Evolutionary conservation across 2,113 vertebrate species (phyloP).

Genomic region (Danio rerio): GRCz12tu NC_133200.1:39845501-39846000

Average conservation of each 20-base stretch:
- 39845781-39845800: constrained; percentile 41
- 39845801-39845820: constrained; percentile 23
- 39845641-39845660: too few relatives aligned
- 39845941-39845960: constrained; percentile 53
- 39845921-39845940: constrained; percentile 41
- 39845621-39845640: neutral
- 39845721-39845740: neutral
- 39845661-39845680: neutral
- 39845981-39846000: too few relatives aligned
- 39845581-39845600: too few relatives aligned
- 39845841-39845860: constrained; percentile 49
- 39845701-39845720: neutral
- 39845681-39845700: constrained; percentile 8
- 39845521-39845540: too few relatives aligned
- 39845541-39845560: too few relatives aligned
- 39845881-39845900: constrained; percentile 7
- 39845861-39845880: constrained; percentile 45
- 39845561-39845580: too few relatives aligned
- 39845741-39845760: neutral
- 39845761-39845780: constrained; percentile 13
- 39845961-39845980: too few relatives aligned
- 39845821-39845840: constrained; percentile 48
- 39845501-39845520: too few relatives aligned
- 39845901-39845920: constrained; percentile 33
- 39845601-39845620: too few relatives aligned